phyloP scores from a whole-genome alignment of 1,140 invertebrate species.

The Cyclargus thomasi region DNA sequence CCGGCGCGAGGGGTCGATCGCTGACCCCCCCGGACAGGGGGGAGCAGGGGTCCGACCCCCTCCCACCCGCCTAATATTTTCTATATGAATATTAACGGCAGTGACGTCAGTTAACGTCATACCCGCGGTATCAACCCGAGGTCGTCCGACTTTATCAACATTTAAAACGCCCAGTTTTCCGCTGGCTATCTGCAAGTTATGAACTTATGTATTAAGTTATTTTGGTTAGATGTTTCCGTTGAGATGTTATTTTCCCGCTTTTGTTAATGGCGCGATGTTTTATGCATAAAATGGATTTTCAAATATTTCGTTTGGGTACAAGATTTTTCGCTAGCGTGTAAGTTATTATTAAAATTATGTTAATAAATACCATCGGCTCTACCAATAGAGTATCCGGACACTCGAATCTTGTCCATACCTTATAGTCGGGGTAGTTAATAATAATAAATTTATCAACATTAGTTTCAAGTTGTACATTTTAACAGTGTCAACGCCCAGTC shows the following conservation, averaged over 20 bases:
- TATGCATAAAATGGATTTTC: background rate
- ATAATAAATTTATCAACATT: background rate
- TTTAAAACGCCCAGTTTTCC: slow-evolving; percentile 23
- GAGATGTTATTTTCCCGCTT: background rate
- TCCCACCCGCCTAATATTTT: slow-evolving; percentile 56
- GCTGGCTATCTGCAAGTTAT: slow-evolving; percentile 4
- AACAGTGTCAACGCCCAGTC: background rate
- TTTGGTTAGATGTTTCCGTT: background rate
- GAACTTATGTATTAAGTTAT: background rate
- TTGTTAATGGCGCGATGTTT: background rate
- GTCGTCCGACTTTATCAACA: slow-evolving; percentile 29
- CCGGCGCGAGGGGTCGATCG: slow-evolving; percentile 52
- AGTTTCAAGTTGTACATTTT: background rate
- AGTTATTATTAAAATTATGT: background rate
- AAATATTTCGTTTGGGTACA: background rate
- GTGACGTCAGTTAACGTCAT: slow-evolving; percentile 40
- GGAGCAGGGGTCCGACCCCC: slow-evolving; percentile 27
- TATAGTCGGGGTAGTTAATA: background rate
- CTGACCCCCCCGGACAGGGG: slow-evolving; percentile 29
- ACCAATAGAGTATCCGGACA: too few species aligned
- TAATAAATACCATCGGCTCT: too few species aligned
- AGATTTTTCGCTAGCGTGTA: background rate
- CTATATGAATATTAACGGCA: slow-evolving; percentile 60
- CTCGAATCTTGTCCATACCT: background rate
- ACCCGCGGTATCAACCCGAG: slow-evolving; percentile 30